These are phyloP conservation scores for Alethe castanea DNA, from an alignment of 2,113 vertebrate genomes.

Conservation along the genomic window DNA sequence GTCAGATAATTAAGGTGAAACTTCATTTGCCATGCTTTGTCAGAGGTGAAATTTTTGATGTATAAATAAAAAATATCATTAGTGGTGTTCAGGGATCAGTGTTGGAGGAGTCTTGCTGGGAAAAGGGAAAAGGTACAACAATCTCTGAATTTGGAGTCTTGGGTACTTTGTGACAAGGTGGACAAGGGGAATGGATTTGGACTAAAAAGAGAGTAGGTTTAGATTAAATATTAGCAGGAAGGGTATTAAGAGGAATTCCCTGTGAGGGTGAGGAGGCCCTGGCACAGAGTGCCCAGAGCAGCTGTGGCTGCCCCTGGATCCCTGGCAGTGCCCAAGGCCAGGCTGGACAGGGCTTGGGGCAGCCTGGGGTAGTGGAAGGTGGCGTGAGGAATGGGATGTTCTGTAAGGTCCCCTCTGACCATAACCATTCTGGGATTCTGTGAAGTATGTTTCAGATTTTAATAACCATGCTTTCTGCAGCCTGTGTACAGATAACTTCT, in stretches of 20 bases:
- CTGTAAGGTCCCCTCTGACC: background rate
- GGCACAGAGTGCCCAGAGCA: background rate
- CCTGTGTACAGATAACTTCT: background rate
- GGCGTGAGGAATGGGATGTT: rapidly evolving
- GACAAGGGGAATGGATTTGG: background rate
- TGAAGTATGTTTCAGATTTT: background rate
- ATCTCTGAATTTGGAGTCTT: background rate
- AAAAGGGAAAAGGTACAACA: background rate
- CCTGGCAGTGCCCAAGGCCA: background rate
- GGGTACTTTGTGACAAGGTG: background rate
- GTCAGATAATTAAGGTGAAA: background rate
- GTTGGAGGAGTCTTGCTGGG: background rate
- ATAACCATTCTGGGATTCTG: background rate
- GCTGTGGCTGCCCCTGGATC: background rate
- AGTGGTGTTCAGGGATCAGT: background rate
- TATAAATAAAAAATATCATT: background rate
- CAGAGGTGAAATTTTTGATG: background rate
- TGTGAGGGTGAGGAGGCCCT: rapidly evolving
- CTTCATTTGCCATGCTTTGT: background rate
- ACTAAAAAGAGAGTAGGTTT: background rate
- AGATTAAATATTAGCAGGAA: background rate
- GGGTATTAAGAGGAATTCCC: background rate
- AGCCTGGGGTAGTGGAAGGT: rapidly evolving
- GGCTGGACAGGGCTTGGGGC: background rate
- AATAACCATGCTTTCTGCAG: background rate